Percentiles rank a stretch among this genome's conserved stretches.
Conservation (phyloP, 2,888 invertebrate species). For the Zygothrica quintamaculata region DNA sequence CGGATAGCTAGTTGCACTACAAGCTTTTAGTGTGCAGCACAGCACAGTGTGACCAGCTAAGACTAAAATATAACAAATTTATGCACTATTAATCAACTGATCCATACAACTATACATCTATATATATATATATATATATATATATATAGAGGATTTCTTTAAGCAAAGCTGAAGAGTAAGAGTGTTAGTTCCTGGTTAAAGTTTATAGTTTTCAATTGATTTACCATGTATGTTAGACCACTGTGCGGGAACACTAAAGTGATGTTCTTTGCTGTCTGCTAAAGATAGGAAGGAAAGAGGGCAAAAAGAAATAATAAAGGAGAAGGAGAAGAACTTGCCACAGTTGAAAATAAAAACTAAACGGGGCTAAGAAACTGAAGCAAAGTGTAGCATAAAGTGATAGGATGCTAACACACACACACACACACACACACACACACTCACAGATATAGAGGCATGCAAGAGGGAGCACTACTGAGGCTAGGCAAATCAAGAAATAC, state of each 20-base stretch:
- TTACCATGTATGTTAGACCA: constrained; percentile 31
- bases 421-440: constrained; percentile 6
- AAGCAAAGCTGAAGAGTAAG: too few relatives aligned
- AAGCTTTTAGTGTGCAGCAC: constrained; percentile 58
- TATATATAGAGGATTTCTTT: too few relatives aligned
- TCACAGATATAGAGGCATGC: constrained; percentile 3
- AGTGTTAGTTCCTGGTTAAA: too few relatives aligned
- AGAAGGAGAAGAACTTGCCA: constrained; percentile 27
- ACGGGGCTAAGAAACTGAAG: constrained; percentile 48
- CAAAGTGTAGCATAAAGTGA: constrained; percentile 26
- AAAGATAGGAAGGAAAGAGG: constrained; percentile 20
- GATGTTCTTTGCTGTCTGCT: constrained; percentile 7
- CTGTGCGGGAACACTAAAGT: constrained; percentile 35
- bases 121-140: too few relatives aligned
- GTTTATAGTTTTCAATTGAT: too few relatives aligned
- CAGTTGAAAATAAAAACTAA: constrained; percentile 52
- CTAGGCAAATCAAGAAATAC: constrained; percentile 55
- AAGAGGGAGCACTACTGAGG: constrained; percentile 7
- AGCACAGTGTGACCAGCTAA: constrained; percentile 47
- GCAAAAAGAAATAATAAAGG: constrained; percentile 16
- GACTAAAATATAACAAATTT: too few relatives aligned
- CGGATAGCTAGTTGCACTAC: constrained; percentile 72
- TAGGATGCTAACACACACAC: constrained; percentile 14
- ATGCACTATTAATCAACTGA: too few relatives aligned
- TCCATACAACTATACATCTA: too few relatives aligned